Percentiles rank a stretch among this genome's conserved stretches.
Conservation (phyloP, 1,140 invertebrate genomes). For the Phenacoccus solenopsis region DNA sequence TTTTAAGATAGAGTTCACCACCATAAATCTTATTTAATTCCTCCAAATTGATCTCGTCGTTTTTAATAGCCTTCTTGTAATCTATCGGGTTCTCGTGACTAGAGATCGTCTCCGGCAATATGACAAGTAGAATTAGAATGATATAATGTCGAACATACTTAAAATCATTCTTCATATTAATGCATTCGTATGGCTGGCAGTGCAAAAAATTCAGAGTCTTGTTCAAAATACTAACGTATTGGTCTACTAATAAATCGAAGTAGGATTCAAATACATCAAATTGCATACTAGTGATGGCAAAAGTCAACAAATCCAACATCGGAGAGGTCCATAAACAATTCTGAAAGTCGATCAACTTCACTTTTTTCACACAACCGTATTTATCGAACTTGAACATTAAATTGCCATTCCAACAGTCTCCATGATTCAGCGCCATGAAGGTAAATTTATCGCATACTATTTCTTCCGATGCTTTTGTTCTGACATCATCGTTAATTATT, state of each 20-base stretch:
- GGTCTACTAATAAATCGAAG: background rate
- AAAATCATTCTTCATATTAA: background rate
- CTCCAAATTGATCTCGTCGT: background rate
- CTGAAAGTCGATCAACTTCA: slow-evolving; percentile 34
- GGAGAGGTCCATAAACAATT: slow-evolving; percentile 18
- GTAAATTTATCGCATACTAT: background rate
- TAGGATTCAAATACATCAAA: background rate
- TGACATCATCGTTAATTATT: background rate
- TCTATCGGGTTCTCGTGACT: background rate
- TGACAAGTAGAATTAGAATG: background rate
- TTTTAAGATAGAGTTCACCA: background rate
- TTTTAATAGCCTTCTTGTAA: background rate
- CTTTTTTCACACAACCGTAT: slow-evolving; percentile 21
- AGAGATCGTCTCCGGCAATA: background rate
- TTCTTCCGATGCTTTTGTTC: background rate
- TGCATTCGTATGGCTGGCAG: background rate
- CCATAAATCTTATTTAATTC: background rate
- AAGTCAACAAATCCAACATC: background rate
- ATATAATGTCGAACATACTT: background rate
- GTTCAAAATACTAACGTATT: background rate
- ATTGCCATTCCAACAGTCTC: slow-evolving; percentile 41
- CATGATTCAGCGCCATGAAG: slow-evolving; percentile 34
- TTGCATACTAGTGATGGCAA: background rate
- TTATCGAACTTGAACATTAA: slow-evolving; percentile 35
- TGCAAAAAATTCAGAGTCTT: background rate